These are phyloP conservation scores for Sebastes hubbsi DNA, from an alignment of 2,797 vertebrate genomes.

Conservation along the genomic window DNA sequence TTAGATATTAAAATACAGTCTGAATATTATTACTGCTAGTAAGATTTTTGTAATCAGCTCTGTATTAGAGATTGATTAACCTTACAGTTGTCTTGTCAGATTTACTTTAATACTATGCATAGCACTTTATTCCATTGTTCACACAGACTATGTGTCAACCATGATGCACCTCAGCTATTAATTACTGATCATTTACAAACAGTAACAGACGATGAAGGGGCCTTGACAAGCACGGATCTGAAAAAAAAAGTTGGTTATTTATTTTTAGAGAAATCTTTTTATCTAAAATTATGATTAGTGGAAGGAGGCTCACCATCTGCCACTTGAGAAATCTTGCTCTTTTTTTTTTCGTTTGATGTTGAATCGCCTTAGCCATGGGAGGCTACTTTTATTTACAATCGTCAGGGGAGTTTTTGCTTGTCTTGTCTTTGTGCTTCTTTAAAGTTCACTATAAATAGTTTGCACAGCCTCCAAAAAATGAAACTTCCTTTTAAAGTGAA, in stretches of 20 bases:
- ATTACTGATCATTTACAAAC: slow-evolving; percentile 54
- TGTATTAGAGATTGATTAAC: slow-evolving; percentile 15
- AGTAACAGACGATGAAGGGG: slow-evolving; percentile 39
- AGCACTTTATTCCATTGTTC: background rate
- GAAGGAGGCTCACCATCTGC: slow-evolving; percentile 72
- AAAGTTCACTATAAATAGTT: slow-evolving; percentile 72
- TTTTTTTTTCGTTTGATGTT: slow-evolving; percentile 69
- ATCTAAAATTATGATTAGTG: slow-evolving; percentile 74
- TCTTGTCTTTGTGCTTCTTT: slow-evolving; percentile 63
- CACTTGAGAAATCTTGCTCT: slow-evolving; percentile 70
- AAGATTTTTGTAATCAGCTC: background rate
- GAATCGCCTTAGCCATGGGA: slow-evolving; percentile 58
- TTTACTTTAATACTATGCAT: background rate
- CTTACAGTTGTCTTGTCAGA: background rate
- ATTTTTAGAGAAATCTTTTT: slow-evolving; percentile 76
- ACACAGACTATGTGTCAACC: background rate
- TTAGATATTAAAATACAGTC: background rate
- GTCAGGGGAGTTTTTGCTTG: slow-evolving; percentile 66
- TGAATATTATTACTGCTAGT: background rate
- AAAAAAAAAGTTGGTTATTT: slow-evolving; percentile 48
- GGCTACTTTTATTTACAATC: slow-evolving; percentile 76
- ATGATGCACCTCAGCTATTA: slow-evolving; percentile 35
- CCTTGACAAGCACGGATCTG: slow-evolving; percentile 46
- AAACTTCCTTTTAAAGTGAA: slow-evolving; percentile 50
- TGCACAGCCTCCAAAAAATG: slow-evolving; percentile 34